Conservation (phyloP, 2,888 invertebrate genomes). For the Argynnis bischoffii region DNA sequence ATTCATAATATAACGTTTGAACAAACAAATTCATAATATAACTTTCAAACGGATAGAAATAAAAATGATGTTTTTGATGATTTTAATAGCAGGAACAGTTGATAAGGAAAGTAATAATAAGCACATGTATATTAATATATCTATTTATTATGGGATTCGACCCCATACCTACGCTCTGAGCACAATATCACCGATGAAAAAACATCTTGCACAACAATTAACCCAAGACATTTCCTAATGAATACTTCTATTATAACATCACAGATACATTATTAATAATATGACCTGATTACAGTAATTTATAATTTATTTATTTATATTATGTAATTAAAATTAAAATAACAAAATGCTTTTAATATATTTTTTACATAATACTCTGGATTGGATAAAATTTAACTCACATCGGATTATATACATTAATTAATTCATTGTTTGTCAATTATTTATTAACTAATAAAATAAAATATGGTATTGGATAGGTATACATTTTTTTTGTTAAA, state of each 20-base stretch:
- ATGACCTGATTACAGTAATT: slow-evolving; percentile 38
- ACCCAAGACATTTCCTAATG: slow-evolving; percentile 55
- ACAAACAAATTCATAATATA: no score
- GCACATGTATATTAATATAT: slow-evolving; percentile 46
- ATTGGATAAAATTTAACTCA: background rate
- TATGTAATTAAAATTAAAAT: background rate
- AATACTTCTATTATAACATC: slow-evolving; percentile 62
- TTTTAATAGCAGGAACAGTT: background rate
- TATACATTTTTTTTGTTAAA: no score
- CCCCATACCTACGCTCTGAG: slow-evolving; percentile 63
- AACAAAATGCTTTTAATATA: background rate
- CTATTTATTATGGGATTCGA: slow-evolving; percentile 56
- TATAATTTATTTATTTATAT: background rate
- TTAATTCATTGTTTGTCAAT: no score
- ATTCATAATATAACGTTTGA: no score
- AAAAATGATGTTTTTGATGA: background rate
- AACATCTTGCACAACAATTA: slow-evolving; percentile 53
- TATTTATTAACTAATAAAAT: no score
- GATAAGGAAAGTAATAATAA: slow-evolving; percentile 36
- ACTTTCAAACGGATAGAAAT: no score
- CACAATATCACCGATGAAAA: slow-evolving; percentile 70
- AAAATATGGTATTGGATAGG: no score
- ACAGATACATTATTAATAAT: slow-evolving; percentile 59
- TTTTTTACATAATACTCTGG: background rate
- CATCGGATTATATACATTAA: no score